Conservation (phyloP, 53 echinoderm and acorn worm genomes). For the Apostichopus leukothele region DNA sequence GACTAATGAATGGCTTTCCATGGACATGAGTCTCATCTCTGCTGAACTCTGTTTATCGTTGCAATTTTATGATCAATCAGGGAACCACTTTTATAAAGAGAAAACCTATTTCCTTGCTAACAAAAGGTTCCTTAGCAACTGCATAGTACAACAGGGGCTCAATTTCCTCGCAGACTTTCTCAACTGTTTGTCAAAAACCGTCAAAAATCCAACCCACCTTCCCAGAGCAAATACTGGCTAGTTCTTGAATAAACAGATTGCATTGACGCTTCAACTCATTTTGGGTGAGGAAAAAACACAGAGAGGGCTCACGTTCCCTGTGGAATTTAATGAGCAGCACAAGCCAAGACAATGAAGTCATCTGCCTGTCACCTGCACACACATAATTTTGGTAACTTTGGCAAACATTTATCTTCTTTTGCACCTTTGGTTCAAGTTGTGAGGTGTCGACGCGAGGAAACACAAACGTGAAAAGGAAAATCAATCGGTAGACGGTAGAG, state of each 20-base stretch:
- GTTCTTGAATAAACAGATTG: slow-evolving; percentile 19
- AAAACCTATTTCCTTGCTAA: slow-evolving; percentile 10
- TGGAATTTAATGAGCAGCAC: slow-evolving; percentile 23
- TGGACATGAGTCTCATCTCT: no score
- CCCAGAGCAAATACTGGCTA: slow-evolving; percentile 21
- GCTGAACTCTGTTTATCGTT: no score
- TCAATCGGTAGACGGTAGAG: neutral
- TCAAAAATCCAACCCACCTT: slow-evolving; percentile 33
- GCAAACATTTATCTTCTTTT: slow-evolving; percentile 40
- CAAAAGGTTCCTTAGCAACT: slow-evolving; percentile 27
- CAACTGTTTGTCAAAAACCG: slow-evolving; percentile 11
- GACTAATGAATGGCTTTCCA: no score
- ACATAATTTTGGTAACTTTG: slow-evolving; percentile 37
- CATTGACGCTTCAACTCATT: slow-evolving; percentile 13
- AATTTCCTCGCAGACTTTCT: slow-evolving; percentile 15
- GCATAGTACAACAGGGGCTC: neutral
- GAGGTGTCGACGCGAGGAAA: neutral
- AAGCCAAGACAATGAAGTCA: neutral
- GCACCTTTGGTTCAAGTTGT: neutral
- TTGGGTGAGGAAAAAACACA: slow-evolving; percentile 26
- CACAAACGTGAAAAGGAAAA: neutral
- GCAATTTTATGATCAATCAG: no score
- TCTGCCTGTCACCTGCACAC: slow-evolving; percentile 31
- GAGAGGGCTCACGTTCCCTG: slow-evolving; percentile 23
- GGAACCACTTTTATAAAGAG: neutral